phyloP scores from a whole-genome alignment of 2,113 vertebrate species.

The Amphiprion percula region DNA sequence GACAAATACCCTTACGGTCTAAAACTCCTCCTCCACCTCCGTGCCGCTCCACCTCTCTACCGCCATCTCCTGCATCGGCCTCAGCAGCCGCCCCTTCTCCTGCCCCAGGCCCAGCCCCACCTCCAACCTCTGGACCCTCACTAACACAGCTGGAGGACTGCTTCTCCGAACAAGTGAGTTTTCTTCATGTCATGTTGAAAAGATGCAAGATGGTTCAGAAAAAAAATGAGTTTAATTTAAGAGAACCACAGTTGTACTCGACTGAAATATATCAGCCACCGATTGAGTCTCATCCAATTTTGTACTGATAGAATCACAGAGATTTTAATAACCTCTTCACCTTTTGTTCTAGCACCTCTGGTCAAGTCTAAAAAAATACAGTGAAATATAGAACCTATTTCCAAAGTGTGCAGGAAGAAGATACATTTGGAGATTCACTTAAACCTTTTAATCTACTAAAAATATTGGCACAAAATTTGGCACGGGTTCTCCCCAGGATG shows the following conservation, averaged over 20 bases:
- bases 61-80: conserved; percentile 87
- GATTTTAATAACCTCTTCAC: not conserved
- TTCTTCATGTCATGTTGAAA: not conserved
- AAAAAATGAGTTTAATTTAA: not conserved
- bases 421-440: no score
- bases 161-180: conserved; percentile 93
- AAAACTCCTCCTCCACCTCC: conserved; percentile 82
- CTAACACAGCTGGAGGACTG: conserved; percentile 98
- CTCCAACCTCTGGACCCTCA: conserved; percentile 70
- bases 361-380: not conserved
- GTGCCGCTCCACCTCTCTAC: conserved; percentile 91
- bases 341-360: not conserved
- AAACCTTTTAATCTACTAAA: no score
- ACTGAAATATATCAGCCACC: not conserved
- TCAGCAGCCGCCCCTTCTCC: conserved; percentile 16
- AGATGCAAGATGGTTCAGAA: not conserved
- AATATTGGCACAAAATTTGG: no score
- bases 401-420: no score
- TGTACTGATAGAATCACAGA: not conserved
- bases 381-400: no score
- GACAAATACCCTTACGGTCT: conserved; percentile 74
- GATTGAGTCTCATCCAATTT: no score
- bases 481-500: no score
- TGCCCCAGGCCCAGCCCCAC: conserved; percentile 9
- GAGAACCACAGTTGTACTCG: not conserved